A percentile compares a stretch with the other conserved stretches of the same genome.
Evolutionary conservation across 2,113 vertebrate genomes (phyloP).

Genomic region (Malaclemys terrapin): DNA sequence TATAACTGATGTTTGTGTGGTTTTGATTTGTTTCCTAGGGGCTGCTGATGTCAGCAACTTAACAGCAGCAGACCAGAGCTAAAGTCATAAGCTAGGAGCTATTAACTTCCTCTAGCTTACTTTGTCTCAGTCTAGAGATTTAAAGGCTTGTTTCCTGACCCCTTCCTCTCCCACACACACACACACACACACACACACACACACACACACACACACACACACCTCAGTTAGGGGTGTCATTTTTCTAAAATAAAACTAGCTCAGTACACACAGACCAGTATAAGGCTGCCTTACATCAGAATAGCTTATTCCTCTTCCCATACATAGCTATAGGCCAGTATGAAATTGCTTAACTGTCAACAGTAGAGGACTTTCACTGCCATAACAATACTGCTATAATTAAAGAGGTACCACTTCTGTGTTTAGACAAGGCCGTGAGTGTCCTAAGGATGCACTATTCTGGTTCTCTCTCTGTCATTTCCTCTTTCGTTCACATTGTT

Average conservation of each 20-base stretch:
- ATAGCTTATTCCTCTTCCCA: neutral
- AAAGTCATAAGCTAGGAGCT: neutral
- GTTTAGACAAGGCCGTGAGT: neutral
- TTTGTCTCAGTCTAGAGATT: neutral
- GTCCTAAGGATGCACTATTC: neutral
- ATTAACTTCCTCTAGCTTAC: neutral
- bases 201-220: too few species aligned
- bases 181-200: too few species aligned
- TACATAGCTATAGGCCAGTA: neutral
- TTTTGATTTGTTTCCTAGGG: neutral
- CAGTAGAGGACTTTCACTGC: neutral
- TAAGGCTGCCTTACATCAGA: neutral
- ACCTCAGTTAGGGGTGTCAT: neutral
- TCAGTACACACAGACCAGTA: neutral
- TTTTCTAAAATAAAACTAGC: neutral
- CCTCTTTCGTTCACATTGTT: neutral
- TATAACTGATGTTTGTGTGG: fast-evolving
- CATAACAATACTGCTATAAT: neutral
- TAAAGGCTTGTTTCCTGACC: neutral
- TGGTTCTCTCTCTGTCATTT: neutral
- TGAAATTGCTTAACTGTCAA: neutral
- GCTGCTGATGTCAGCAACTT: neutral
- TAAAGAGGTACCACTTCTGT: neutral
- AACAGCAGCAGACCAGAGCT: neutral
- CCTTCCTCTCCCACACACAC: too few species aligned